Evolutionary conservation across 1,140 invertebrate genomes (phyloP).

Genomic region (Littorina saxatilis): DNA sequence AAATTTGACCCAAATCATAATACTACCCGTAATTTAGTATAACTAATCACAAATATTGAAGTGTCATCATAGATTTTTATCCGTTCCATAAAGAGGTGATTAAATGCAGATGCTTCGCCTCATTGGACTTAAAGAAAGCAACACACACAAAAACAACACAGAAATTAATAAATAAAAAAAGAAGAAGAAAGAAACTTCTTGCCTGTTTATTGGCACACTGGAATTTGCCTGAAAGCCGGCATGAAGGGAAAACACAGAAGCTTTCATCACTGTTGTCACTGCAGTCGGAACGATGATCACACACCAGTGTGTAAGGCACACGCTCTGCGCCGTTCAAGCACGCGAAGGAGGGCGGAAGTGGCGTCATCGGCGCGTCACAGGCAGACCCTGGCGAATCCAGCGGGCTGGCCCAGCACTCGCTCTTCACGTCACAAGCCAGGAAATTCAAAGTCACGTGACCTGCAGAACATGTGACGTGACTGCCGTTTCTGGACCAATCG

Average conservation of each 20-base stretch:
- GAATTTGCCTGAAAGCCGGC: neutral
- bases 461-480: neutral
- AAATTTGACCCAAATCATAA: no score
- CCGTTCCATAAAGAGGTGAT: no score
- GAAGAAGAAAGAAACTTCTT: no score
- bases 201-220: constrained; percentile 21
- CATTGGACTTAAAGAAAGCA: no score
- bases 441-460: neutral
- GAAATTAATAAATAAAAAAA: no score
- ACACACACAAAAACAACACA: no score
- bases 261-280: constrained; percentile 37
- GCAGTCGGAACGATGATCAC: constrained; percentile 40
- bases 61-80: no score
- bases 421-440: constrained; percentile 14
- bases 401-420: constrained; percentile 5
- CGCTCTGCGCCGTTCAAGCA: constrained; percentile 8
- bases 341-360: constrained; percentile 23
- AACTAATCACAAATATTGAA: no score
- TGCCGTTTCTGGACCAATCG: no score
- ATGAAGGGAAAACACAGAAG: constrained; percentile 29
- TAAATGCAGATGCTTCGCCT: no score
- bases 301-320: constrained; percentile 39
- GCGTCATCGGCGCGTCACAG: neutral
- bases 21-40: no score
- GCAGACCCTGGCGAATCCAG: neutral